Percentiles rank a stretch among this genome's conserved stretches.
These are phyloP conservation scores for Cantharis rustica DNA, from an alignment of 2,888 invertebrate genomes.

Conservation along the genomic window DNA sequence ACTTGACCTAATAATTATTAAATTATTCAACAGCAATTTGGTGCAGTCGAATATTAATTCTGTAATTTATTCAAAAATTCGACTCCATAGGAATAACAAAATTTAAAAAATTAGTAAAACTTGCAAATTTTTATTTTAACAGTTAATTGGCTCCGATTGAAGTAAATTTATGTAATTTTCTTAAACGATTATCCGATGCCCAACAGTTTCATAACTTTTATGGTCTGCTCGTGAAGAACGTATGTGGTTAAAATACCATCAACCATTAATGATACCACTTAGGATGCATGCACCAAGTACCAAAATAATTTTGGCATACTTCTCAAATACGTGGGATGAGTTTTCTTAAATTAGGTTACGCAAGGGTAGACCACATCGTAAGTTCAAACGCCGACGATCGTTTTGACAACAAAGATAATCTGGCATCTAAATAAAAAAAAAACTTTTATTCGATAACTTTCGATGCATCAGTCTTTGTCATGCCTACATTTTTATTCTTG, in stretches of 20 bases:
- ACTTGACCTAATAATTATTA: background rate
- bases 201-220: background rate
- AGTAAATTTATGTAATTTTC: background rate
- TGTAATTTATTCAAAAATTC: background rate
- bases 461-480: slow-evolving; percentile 21
- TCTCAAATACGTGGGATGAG: background rate
- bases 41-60: background rate
- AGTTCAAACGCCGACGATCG: background rate
- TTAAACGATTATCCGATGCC: background rate
- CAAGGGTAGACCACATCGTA: background rate
- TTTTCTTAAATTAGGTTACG: background rate
- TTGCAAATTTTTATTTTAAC: background rate
- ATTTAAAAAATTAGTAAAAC: background rate
- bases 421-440: slow-evolving; percentile 12
- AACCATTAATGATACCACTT: background rate
- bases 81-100: background rate
- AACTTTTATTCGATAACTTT: background rate
- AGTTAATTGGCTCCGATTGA: background rate
- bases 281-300: background rate
- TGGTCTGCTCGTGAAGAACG: background rate
- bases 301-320: background rate
- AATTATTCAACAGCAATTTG: background rate
- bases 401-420: slow-evolving; percentile 16
- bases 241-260: background rate
- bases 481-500: slow-evolving; percentile 14